phyloP scores from a whole-genome alignment of 2,797 vertebrate species.

The Platalea minor region DNA sequence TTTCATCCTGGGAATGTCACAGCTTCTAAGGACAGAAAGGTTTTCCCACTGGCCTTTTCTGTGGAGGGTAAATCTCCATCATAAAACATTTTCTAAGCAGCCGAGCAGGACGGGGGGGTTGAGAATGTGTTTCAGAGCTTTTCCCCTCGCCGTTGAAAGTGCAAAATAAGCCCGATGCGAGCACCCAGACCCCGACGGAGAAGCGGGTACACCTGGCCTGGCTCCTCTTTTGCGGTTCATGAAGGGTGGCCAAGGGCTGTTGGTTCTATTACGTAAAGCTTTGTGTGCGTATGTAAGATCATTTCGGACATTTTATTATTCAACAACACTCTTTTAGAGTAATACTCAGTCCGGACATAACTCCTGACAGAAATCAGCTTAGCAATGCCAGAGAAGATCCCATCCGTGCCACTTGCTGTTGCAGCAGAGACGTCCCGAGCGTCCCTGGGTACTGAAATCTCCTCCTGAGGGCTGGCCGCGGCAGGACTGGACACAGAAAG shows the following conservation, averaged over 20 bases:
- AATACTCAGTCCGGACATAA: neutral
- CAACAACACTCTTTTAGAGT: neutral
- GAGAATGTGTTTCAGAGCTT: neutral
- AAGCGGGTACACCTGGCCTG: neutral
- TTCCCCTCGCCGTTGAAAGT: neutral
- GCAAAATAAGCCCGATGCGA: neutral
- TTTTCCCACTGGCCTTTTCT: neutral
- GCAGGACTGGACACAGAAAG: neutral
- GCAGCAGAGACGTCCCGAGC: neutral
- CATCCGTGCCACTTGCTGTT: neutral
- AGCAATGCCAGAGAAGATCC: neutral
- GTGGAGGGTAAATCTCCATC: neutral
- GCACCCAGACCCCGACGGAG: neutral
- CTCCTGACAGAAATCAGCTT: neutral
- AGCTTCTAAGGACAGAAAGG: neutral
- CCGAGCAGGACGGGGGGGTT: neutral
- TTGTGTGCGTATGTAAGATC: neutral
- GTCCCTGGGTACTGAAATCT: neutral
- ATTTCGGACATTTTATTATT: neutral
- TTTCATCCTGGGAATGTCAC: neutral
- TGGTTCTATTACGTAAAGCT: neutral
- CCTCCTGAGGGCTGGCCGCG: neutral
- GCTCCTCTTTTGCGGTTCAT: neutral
- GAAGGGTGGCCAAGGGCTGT: neutral
- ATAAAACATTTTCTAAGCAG: neutral